Evolutionary conservation across 2,797 vertebrate species (phyloP), one percentile per base, ranked within the genome.

Genomic region (Typhlichthys subterraneus): DNA sequence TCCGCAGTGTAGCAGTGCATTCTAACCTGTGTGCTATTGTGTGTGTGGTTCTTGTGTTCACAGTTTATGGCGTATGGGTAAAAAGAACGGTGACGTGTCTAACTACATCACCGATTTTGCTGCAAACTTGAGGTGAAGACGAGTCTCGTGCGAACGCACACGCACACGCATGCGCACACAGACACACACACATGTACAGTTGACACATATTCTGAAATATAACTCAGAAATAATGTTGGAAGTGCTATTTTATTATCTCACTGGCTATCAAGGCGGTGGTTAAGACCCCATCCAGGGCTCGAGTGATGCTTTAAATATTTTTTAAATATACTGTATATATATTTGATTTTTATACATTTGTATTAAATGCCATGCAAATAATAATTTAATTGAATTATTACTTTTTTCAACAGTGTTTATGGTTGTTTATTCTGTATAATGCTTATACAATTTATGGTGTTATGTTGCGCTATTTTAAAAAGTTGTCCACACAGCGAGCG

Each of bases 91-190:
- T 81, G 92, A 93, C 70, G 79, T 93, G 77, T 91, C 91, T 65
- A 93, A 92, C 90, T 92, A 91, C 90, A 92, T 93, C 90, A 91
- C 86, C 64, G 93, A 94, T 85, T 93, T 94, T 79, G 91, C 92
- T 87, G 86, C 93, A 89, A 92, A 91, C 84, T 87, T 93, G 90
- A 94, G 93, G 93, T 94, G 83, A 93, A 84, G 85, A 79, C 31
- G 61, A 81, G 70, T 8, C 33, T 69, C 11, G 38, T 5, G 46
- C 29, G 53, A 55, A 49, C 17, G 17, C 45, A 61, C 31, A 55
- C 8, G 57, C 54, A 19, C 53, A 29, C 23, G 23, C 23, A 29
- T 29, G 23, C 4, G 46, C 49, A 45, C 42, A 61, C 55, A 15
- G 13, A 45, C 49, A 31, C 42, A 60, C 55, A 15, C 15, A 47